phyloP scores from a whole-genome alignment of 2,888 invertebrate genomes.

The Caenorhabditis sulstoni region DNA sequence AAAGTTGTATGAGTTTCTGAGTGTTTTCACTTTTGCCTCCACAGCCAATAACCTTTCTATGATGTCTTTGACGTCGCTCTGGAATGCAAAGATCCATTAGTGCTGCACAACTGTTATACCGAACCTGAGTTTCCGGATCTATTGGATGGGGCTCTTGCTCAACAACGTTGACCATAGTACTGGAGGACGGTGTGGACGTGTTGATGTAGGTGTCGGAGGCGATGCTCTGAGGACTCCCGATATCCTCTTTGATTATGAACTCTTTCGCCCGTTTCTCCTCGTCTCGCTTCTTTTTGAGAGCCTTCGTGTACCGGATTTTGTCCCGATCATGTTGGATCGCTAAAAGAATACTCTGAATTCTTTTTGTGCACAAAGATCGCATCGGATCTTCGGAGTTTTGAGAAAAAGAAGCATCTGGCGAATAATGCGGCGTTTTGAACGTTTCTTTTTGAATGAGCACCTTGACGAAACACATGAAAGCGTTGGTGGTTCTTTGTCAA shows the following conservation, averaged over 20 bases:
- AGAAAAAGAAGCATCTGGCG: slow-evolving; percentile 22
- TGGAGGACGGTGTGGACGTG: slow-evolving; percentile 72
- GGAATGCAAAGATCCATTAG: slow-evolving; percentile 1
- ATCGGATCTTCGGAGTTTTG: neutral
- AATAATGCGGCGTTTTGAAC: neutral
- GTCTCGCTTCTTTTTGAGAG: slow-evolving; percentile 69
- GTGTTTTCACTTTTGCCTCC: slow-evolving; percentile 65
- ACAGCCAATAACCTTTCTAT: slow-evolving; percentile 61
- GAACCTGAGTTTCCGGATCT: slow-evolving; percentile 53
- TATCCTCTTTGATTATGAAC: slow-evolving; percentile 62
- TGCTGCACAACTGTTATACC: neutral
- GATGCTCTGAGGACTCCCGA: slow-evolving; percentile 65
- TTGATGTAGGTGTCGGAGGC: slow-evolving; percentile 67
- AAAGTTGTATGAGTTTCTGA: slow-evolving; percentile 67
- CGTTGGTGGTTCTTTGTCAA: neutral
- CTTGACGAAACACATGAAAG: slow-evolving; percentile 32
- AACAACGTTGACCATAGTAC: slow-evolving; percentile 58
- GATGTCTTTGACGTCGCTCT: slow-evolving; percentile 62
- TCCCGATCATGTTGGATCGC: slow-evolving; percentile 76
- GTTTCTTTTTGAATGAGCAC: slow-evolving; percentile 11
- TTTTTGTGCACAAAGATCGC: too few species aligned
- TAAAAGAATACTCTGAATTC: slow-evolving; percentile 34
- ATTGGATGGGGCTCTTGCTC: slow-evolving; percentile 7
- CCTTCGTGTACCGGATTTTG: slow-evolving; percentile 74
- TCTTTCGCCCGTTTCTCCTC: slow-evolving; percentile 63